These are phyloP conservation scores for Eidolon helvum DNA, from an alignment of 2,113 vertebrate species.

Conservation along the genomic window DNA sequence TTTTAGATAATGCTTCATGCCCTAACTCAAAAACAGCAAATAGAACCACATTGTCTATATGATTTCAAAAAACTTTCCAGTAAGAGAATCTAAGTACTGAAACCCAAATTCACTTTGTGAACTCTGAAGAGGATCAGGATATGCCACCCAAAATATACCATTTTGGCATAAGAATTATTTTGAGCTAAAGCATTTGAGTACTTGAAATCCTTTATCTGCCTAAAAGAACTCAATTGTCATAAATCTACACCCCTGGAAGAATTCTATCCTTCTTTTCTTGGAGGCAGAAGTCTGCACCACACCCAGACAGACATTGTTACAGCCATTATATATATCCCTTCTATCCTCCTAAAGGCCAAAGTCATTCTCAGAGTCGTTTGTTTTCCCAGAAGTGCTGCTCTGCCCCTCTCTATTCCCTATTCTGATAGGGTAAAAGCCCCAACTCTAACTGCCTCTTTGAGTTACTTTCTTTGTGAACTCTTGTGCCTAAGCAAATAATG, in stretches of 20 bases:
- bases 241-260: background rate
- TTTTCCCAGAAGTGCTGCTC: background rate
- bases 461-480: background rate
- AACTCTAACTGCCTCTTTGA: background rate
- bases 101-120: background rate
- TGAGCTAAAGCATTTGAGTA: background rate
- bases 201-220: background rate
- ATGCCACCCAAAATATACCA: background rate
- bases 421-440: background rate
- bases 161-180: background rate
- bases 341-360: background rate
- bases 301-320: no score
- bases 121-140: background rate
- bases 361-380: background rate
- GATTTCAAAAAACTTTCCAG: background rate
- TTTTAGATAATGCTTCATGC: conserved; percentile 43
- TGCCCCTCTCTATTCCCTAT: background rate
- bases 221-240: background rate
- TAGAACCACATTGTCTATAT: background rate
- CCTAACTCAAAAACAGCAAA: conserved; percentile 22
- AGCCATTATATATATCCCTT: background rate
- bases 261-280: background rate
- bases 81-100: background rate
- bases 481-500: background rate
- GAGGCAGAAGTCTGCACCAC: background rate